Percentiles rank a stretch among this genome's conserved stretches.
These are phyloP conservation scores for Eumeta japonica DNA, from an alignment of 1,140 invertebrate genomes.

Conservation along the genomic window DNA sequence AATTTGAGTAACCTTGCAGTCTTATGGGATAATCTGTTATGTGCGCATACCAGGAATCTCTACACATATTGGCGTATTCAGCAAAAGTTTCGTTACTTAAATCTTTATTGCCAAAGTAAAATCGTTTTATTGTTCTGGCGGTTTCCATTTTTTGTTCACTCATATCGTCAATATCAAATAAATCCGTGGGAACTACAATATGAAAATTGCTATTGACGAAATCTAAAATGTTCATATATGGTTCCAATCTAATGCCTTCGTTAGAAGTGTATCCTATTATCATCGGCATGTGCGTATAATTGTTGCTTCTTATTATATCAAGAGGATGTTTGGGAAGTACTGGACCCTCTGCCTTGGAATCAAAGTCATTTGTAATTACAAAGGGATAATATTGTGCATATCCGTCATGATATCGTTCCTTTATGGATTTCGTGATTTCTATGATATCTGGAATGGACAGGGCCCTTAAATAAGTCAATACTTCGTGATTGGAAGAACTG, in stretches of 20 bases:
- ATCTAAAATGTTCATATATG: not conserved
- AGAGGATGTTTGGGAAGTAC: not conserved
- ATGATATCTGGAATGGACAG: constrained; percentile 7
- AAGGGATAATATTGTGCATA: constrained; percentile 3
- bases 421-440: constrained; percentile 7
- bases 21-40: constrained; percentile 6
- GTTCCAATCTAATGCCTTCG: constrained; percentile 6
- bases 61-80: constrained; percentile 4
- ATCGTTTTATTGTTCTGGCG: constrained; percentile 4
- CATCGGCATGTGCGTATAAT: constrained; percentile 4
- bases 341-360: no score
- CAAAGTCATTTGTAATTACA: not conserved
- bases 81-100: constrained; percentile 5
- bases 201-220: constrained; percentile 7
- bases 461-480: constrained; percentile 7
- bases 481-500: constrained; percentile 11
- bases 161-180: constrained; percentile 3
- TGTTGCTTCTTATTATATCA: not conserved
- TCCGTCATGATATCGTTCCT: constrained; percentile 17
- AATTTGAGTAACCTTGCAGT: not conserved
- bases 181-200: constrained; percentile 6
- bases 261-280: constrained; percentile 6
- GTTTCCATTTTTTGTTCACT: constrained; percentile 2
- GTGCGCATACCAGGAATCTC: constrained; percentile 6
- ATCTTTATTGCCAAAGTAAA: constrained; percentile 5